phyloP scores from a whole-genome alignment of 2,113 vertebrate genomes.

The Dipodomys ordii region DNA sequence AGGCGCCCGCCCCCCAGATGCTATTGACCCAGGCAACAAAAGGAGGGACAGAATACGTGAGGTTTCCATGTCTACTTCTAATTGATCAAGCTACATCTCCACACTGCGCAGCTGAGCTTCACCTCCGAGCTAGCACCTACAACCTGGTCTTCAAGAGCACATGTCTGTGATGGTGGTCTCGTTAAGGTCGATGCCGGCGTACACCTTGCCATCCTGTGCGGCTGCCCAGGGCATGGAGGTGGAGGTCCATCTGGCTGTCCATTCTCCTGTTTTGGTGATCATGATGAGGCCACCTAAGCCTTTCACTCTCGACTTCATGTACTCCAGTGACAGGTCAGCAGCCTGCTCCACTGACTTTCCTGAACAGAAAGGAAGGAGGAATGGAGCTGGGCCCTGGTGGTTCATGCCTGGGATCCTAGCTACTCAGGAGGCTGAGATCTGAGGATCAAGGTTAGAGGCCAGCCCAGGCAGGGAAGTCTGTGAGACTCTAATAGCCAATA shows the following conservation, averaged over 20 bases:
- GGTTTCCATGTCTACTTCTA: constrained; percentile 66
- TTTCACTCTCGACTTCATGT: constrained; percentile 92
- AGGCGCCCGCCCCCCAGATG: neutral
- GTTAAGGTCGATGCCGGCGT: constrained; percentile 87
- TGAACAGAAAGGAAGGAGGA: constrained; percentile 77
- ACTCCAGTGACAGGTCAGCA: constrained; percentile 88
- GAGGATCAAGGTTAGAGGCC: no score
- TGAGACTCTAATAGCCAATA: no score
- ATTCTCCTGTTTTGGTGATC: constrained; percentile 90
- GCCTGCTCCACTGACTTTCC: constrained; percentile 91
- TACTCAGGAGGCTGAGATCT: no score
- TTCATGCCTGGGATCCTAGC: no score
- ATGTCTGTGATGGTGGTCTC: constrained; percentile 77
- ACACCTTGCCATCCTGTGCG: constrained; percentile 88
- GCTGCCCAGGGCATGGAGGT: constrained; percentile 94
- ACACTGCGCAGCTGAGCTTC: neutral
- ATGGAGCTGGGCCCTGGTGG: no score
- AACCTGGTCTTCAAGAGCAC: neutral
- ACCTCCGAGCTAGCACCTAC: neutral
- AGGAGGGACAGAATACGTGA: constrained; percentile 24
- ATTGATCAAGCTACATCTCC: constrained; percentile 49
- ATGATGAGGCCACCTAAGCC: constrained; percentile 92
- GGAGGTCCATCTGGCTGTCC: constrained; percentile 92
- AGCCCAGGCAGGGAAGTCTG: no score
- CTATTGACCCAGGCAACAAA: constrained; percentile 55